A percentile compares a stretch with the other conserved stretches of the same genome.
phyloP scores from a whole-genome alignment of 2,888 invertebrate genomes.

The Cheilosia soror region DNA sequence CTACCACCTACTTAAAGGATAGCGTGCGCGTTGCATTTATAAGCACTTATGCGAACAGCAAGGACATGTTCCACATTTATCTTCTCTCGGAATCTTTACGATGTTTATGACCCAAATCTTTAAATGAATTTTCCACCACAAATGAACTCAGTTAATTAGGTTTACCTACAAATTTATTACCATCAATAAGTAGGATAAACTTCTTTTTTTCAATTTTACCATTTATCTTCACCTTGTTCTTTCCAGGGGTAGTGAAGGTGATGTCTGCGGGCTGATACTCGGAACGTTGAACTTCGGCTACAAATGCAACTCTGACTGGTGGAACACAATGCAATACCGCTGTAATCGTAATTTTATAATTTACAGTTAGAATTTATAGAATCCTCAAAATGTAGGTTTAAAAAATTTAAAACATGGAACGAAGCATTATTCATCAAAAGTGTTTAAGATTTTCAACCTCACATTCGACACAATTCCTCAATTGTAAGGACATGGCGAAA shows the following conservation, averaged over 20 bases:
- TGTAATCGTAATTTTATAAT: no score
- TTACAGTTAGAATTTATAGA: no score
- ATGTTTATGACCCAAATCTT: constrained; percentile 8
- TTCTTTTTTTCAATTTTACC: background rate
- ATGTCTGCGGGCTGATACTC: no score
- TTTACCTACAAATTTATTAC: constrained; percentile 15
- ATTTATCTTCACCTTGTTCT: constrained; percentile 9
- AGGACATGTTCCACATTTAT: background rate
- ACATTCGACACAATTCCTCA: no score
- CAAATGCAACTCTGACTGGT: no score
- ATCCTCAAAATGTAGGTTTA: no score
- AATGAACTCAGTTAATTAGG: constrained; percentile 46
- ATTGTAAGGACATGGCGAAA: no score
- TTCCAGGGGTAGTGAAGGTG: background rate
- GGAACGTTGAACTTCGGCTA: no score
- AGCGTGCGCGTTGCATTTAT: background rate
- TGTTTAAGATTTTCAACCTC: no score
- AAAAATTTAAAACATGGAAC: no score
- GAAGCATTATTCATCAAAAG: no score
- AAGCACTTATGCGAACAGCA: background rate
- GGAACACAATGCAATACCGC: no score
- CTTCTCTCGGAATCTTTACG: background rate
- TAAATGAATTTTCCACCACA: background rate
- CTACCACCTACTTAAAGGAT: background rate
- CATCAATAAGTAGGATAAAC: constrained; percentile 10